Conservation (phyloP, 2,888 invertebrate genomes). For the Eristalis tenax region DNA sequence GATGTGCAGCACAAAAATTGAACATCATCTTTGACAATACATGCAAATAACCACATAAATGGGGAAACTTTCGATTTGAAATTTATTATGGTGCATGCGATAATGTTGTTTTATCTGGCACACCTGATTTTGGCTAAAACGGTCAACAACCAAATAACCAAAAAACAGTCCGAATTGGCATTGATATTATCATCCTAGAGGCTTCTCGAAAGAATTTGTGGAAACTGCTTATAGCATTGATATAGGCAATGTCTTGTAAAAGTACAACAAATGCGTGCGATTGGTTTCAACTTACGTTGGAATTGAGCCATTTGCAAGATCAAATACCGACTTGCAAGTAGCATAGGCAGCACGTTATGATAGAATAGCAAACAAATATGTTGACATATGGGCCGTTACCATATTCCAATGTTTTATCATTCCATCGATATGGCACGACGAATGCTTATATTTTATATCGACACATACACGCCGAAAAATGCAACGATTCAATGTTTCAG, state of each 20-base stretch:
- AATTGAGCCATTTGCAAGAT: conserved; percentile 71
- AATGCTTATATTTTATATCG: conserved; percentile 11
- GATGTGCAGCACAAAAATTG: too few relatives aligned
- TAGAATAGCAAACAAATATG: not conserved
- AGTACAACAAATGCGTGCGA: conserved; percentile 77
- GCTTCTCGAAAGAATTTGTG: not conserved
- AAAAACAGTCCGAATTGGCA: too few relatives aligned
- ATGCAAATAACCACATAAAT: too few relatives aligned
- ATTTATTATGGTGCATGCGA: too few relatives aligned
- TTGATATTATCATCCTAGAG: too few relatives aligned
- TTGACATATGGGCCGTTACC: not conserved
- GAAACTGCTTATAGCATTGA: conserved; percentile 47
- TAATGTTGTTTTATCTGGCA: too few relatives aligned
- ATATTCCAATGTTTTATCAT: conserved; percentile 7
- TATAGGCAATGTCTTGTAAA: conserved; percentile 74
- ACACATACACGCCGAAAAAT: conserved; percentile 12
- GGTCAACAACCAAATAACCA: too few relatives aligned
- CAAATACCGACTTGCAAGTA: conserved; percentile 32
- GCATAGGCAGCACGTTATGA: conserved; percentile 50
- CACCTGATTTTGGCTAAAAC: too few relatives aligned
- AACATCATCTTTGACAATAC: too few relatives aligned
- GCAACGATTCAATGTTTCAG: conserved; percentile 21
- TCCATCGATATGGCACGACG: conserved; percentile 14
- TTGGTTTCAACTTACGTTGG: conserved; percentile 77
- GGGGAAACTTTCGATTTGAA: too few relatives aligned